phyloP scores from a whole-genome alignment of 2,113 vertebrate species.

The Carassius gibelio region DNA sequence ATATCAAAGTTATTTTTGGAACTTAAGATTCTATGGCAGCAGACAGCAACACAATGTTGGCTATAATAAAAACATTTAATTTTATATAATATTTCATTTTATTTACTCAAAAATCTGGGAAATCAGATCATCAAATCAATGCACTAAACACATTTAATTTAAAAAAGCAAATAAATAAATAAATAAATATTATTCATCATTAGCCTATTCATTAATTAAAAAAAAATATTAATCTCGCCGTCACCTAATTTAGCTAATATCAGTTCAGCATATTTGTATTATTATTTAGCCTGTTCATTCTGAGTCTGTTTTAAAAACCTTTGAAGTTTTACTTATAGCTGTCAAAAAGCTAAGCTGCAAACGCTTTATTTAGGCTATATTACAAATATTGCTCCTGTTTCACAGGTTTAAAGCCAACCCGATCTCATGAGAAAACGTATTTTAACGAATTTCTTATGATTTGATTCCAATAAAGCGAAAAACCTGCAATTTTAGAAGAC shows the following conservation, averaged over 20 bases:
- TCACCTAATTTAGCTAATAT: too few relatives aligned
- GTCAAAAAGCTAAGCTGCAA: too few relatives aligned
- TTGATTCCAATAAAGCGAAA: neutral
- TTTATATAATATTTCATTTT: neutral
- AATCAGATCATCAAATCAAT: neutral
- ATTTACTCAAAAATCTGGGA: neutral
- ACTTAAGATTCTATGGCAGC: neutral
- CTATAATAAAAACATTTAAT: neutral
- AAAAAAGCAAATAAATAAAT: too few relatives aligned
- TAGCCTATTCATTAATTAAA: too few relatives aligned
- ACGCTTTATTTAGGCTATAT: too few relatives aligned
- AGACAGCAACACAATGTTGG: neutral
- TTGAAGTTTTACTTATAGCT: neutral
- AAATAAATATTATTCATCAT: too few relatives aligned
- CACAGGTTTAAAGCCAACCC: neutral
- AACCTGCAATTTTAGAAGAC: conserved; percentile 8
- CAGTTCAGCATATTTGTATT: neutral
- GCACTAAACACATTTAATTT: neutral
- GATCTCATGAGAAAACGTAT: conserved; percentile 55
- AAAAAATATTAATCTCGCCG: too few relatives aligned
- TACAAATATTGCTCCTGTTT: neutral
- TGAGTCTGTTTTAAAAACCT: neutral
- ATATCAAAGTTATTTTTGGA: neutral
- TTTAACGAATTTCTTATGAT: conserved; percentile 19
- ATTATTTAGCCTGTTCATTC: neutral